Conservation (phyloP, 1,140 invertebrate species). For the Chrysopa pallens region DNA sequence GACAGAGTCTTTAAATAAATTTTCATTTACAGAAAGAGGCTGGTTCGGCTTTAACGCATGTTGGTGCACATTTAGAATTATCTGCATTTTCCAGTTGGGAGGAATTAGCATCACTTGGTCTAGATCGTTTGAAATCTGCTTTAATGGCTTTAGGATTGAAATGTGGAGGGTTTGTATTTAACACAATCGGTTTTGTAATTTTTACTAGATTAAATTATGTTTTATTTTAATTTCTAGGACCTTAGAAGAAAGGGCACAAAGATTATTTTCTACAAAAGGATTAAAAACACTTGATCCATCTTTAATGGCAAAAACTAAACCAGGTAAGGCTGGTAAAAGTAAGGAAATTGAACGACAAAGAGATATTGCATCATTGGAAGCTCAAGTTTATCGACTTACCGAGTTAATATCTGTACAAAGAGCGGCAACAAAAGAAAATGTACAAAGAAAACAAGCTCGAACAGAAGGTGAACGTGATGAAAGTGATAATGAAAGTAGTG, state of each 20-base stretch:
- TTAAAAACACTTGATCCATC: constrained; percentile 79
- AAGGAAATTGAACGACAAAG: constrained; percentile 57
- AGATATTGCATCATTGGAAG: constrained; percentile 72
- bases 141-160: constrained; percentile 94
- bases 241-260: constrained; percentile 87
- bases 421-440: constrained; percentile 89
- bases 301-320: constrained; percentile 72
- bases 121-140: constrained; percentile 94
- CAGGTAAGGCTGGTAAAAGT: constrained; percentile 42
- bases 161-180: constrained; percentile 67
- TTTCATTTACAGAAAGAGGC: constrained; percentile 68
- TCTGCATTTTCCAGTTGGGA: constrained; percentile 96
- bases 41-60: constrained; percentile 75
- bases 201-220: constrained; percentile 1
- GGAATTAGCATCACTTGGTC: constrained; percentile 86
- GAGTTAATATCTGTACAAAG: constrained; percentile 71
- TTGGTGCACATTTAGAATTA: constrained; percentile 90
- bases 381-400: constrained; percentile 72
- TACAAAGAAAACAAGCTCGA: constrained; percentile 92
- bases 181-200: background rate
- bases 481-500: constrained; percentile 79
- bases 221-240: constrained; percentile 35
- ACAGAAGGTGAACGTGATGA: constrained; percentile 88
- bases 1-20: constrained; percentile 3
- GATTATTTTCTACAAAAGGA: constrained; percentile 90